Conservation (phyloP, 2,113 vertebrate genomes). For the Solea senegalensis region DNA sequence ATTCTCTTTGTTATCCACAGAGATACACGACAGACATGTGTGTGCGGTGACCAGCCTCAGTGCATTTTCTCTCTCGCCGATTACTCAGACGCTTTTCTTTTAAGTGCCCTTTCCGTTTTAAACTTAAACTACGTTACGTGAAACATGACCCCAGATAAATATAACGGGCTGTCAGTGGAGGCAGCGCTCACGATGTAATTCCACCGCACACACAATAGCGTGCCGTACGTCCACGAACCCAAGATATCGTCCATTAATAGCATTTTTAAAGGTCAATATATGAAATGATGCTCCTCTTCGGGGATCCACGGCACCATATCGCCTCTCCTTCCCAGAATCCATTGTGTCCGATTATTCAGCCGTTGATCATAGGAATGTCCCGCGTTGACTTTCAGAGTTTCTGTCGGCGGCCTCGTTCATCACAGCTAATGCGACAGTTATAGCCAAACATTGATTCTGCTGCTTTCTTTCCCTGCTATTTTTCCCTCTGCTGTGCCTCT, state of each 20-base stretch:
- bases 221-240: conserved; percentile 43
- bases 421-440: conserved; percentile 67
- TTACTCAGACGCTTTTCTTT: conserved; percentile 18
- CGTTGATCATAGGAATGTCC: conserved; percentile 67
- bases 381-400: conserved; percentile 49
- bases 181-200: conserved; percentile 12
- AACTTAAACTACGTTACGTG: conserved; percentile 5
- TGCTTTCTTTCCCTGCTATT: conserved; percentile 46
- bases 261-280: conserved; percentile 71
- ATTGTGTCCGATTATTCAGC: conserved; percentile 66
- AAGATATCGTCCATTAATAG: conserved; percentile 60
- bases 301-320: conserved; percentile 61
- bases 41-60: background rate
- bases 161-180: background rate
- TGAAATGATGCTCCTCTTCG: conserved; percentile 58
- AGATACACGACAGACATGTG: background rate
- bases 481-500: conserved; percentile 46
- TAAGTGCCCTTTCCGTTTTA: conserved; percentile 23
- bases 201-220: conserved; percentile 16
- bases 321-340: conserved; percentile 59
- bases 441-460: conserved; percentile 67
- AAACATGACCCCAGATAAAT: conserved; percentile 10
- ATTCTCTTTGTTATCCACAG: background rate
- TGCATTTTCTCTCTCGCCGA: background rate
- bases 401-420: conserved; percentile 49